phyloP scores from a whole-genome alignment of 2,113 vertebrate species.

The Fukomys damarensis region DNA sequence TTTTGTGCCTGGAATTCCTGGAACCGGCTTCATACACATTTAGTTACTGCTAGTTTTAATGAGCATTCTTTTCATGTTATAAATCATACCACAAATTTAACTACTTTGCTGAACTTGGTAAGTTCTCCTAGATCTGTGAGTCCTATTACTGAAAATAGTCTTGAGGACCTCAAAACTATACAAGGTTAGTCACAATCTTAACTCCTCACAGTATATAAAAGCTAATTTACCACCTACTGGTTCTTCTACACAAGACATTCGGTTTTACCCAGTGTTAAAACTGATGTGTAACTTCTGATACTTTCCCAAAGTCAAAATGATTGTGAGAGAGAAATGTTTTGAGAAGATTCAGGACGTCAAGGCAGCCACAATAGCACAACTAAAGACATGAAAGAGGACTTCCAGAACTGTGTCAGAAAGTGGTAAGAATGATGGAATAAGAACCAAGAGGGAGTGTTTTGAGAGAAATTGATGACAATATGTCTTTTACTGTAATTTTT shows the following conservation, averaged over 20 bases:
- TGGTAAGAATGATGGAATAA: neutral
- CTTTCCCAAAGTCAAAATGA: neutral
- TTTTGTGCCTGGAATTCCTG: neutral
- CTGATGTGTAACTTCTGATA: neutral
- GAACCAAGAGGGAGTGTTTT: neutral
- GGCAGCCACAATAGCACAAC: neutral
- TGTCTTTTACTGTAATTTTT: neutral
- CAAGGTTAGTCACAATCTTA: neutral
- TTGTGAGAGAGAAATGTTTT: too few species aligned
- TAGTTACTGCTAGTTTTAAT: slow-evolving; percentile 1
- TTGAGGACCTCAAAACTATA: neutral
- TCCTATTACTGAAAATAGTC: neutral
- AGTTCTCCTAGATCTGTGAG: neutral
- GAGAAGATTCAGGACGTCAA: too few species aligned
- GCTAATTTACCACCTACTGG: neutral
- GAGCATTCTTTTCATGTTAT: neutral
- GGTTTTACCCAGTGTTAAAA: neutral
- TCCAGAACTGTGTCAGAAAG: neutral
- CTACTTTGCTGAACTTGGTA: neutral
- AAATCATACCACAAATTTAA: neutral
- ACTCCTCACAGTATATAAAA: neutral
- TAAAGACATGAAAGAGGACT: neutral
- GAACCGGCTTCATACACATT: neutral
- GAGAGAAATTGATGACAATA: neutral
- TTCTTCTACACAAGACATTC: neutral